Percentiles rank a stretch among this genome's conserved stretches.
Conservation (phyloP, 2,113 vertebrate genomes). For the Scolopax mira region DNA sequence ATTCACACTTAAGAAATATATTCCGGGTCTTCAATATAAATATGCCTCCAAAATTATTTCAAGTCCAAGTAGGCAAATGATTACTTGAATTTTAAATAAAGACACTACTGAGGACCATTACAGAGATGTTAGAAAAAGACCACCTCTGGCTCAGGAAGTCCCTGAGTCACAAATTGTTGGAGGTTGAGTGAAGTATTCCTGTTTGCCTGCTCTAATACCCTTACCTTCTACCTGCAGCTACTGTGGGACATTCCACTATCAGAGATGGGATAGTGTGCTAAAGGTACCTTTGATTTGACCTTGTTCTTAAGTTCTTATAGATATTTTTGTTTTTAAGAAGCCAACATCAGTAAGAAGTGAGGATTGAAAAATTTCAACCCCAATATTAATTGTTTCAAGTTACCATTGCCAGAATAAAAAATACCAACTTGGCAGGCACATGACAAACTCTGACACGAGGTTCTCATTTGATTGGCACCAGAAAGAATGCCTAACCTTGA, state of each 20-base stretch:
- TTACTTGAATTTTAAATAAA: conserved; percentile 18
- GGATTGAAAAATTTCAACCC: neutral
- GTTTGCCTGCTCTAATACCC: neutral
- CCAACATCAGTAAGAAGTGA: neutral
- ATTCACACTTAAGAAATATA: neutral
- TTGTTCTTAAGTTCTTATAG: neutral
- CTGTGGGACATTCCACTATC: neutral
- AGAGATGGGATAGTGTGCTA: neutral
- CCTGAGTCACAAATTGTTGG: neutral
- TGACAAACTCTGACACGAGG: neutral
- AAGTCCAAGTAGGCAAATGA: neutral
- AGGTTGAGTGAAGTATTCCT: neutral
- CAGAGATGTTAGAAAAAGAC: neutral
- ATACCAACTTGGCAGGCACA: neutral
- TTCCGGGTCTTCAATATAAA: neutral
- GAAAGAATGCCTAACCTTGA: neutral
- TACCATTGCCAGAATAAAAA: neutral
- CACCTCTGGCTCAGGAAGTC: neutral
- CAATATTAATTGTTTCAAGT: neutral
- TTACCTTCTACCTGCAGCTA: neutral
- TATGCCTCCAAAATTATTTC: neutral
- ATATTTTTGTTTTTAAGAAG: neutral
- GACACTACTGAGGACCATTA: neutral
- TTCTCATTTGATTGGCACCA: neutral
- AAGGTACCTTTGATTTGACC: neutral